A percentile compares a stretch with the other conserved stretches of the same genome.
These are phyloP conservation scores for Anastrepha obliqua DNA, from an alignment of 1,140 invertebrate species.

Conservation along the genomic window DNA sequence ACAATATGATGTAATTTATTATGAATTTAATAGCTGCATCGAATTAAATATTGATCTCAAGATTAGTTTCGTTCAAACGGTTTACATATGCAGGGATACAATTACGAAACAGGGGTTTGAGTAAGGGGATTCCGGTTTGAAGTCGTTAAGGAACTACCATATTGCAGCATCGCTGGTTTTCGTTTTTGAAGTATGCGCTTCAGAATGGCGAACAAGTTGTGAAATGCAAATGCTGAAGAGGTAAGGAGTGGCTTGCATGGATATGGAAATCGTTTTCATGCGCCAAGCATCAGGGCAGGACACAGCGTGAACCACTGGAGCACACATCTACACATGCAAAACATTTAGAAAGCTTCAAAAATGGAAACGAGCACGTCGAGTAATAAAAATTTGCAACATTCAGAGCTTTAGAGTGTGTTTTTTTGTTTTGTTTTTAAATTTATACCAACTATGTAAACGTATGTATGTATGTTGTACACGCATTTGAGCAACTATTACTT, in stretches of 20 bases:
- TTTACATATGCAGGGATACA: neutral
- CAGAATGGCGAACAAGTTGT: neutral
- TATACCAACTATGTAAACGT: neutral
- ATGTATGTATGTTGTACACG: neutral
- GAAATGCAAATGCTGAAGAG: neutral
- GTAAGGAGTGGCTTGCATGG: neutral
- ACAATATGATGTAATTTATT: constrained; percentile 67
- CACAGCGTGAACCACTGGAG: neutral
- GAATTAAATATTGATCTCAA: neutral
- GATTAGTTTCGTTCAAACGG: neutral
- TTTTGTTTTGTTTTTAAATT: neutral
- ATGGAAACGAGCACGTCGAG: neutral
- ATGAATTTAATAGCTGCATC: constrained; percentile 66
- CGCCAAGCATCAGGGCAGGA: neutral
- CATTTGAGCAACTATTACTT: neutral
- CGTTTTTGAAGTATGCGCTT: neutral
- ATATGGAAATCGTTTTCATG: neutral
- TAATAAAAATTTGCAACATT: neutral
- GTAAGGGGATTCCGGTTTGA: neutral
- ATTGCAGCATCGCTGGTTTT: neutral
- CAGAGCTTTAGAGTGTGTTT: neutral
- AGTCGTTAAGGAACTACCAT: neutral
- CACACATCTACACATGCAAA: neutral
- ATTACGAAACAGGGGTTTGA: neutral
- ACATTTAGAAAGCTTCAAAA: neutral